These are phyloP conservation scores for Coryphaenoides rupestris DNA, from an alignment of 2,113 vertebrate species.

Conservation along the genomic window DNA sequence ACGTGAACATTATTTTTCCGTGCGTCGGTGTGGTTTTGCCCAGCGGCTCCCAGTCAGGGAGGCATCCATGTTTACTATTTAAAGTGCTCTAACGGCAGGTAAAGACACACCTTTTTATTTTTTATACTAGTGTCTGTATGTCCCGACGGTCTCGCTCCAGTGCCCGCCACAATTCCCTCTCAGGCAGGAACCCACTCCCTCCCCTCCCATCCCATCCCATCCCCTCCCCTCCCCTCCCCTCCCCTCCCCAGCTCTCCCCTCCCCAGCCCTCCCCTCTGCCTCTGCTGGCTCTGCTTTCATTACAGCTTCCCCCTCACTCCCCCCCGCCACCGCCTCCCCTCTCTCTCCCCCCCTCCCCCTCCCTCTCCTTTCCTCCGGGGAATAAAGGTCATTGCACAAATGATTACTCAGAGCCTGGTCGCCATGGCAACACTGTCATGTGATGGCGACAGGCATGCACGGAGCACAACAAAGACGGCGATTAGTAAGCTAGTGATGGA, in stretches of 20 bases:
- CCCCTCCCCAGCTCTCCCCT: conserved; percentile 43
- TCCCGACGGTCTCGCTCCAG: conserved; percentile 61
- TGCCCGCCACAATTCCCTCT: conserved; percentile 42
- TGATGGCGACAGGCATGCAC: conserved; percentile 86
- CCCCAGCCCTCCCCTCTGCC: conserved; percentile 46
- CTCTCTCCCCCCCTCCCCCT: conserved; percentile 39
- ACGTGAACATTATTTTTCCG: too few species aligned
- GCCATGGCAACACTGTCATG: conserved; percentile 87
- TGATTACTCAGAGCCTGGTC: conserved; percentile 96
- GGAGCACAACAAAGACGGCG: conserved; percentile 84
- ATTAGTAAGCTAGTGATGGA: conserved; percentile 81
- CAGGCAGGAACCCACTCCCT: conserved; percentile 33
- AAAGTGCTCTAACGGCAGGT: too few species aligned
- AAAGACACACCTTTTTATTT: conserved; percentile 32
- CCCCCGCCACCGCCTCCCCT: conserved; percentile 43
- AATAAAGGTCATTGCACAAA: conserved; percentile 97
- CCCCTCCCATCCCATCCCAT: conserved; percentile 43
- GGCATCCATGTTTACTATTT: too few species aligned
- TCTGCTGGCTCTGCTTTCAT: conserved; percentile 52
- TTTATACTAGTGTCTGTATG: conserved; percentile 52
- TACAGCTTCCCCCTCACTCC: conserved; percentile 44
- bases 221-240: conserved; percentile 31
- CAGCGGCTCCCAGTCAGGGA: too few species aligned
- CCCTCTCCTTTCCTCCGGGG: conserved; percentile 78
- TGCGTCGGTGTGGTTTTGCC: too few species aligned